Conservation (phyloP, 2,113 vertebrate genomes). For the Dipodomys spectabilis region DNA sequence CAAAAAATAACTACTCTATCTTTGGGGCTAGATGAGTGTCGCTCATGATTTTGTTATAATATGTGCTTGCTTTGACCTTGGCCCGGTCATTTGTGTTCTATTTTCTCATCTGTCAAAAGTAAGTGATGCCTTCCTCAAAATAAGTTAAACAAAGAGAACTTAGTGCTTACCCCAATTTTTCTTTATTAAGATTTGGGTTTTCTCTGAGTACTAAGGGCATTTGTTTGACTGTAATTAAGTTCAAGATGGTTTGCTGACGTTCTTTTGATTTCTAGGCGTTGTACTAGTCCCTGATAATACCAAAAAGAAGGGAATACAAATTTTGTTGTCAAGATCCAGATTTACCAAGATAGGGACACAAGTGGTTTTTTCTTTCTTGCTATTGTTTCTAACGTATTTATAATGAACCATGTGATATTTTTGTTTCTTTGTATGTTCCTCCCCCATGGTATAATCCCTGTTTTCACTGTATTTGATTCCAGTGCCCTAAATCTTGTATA, state of each 20-base stretch:
- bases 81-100: neutral
- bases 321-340: neutral
- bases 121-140: neutral
- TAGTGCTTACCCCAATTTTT: neutral
- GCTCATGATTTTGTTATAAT: neutral
- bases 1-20: neutral
- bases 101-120: neutral
- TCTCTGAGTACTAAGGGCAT: neutral
- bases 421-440: too few relatives aligned
- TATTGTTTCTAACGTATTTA: too few relatives aligned
- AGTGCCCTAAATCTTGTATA: too few relatives aligned
- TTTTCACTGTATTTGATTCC: too few relatives aligned
- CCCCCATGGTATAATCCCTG: too few relatives aligned
- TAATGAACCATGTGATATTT: too few relatives aligned
- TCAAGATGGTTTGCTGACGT: neutral
- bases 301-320: neutral
- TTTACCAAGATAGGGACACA: too few relatives aligned
- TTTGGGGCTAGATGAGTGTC: neutral
- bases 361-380: too few relatives aligned
- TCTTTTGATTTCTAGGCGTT: neutral
- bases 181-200: neutral
- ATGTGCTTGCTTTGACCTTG: neutral
- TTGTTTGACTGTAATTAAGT: neutral
- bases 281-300: neutral
- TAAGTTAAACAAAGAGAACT: neutral